These are phyloP conservation scores for Cydia pomonella DNA, from an alignment of 1,140 invertebrate genomes.

Conservation along the genomic window DNA sequence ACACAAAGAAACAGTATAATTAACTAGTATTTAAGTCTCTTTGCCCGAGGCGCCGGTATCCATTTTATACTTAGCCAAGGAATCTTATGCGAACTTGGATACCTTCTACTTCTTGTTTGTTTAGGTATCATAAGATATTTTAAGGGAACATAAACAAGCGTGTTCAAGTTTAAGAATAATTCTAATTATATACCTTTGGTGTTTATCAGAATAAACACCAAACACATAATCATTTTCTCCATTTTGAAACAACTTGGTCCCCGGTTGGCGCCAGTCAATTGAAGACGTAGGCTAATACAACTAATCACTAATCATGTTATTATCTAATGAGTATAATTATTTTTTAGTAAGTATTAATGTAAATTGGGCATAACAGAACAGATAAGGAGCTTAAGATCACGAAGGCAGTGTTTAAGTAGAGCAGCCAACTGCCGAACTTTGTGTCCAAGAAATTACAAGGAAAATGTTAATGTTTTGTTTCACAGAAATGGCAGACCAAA, in stretches of 20 bases:
- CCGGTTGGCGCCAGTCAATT: no score
- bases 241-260: no score
- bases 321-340: no score
- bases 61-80: neutral
- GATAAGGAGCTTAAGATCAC: neutral
- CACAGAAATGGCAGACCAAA: neutral
- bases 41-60: neutral
- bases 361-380: neutral
- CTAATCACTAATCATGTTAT: no score
- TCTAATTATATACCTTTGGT: no score
- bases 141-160: neutral
- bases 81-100: neutral
- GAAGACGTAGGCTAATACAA: no score
- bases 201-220: no score
- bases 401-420: neutral
- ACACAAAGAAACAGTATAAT: conserved; percentile 28
- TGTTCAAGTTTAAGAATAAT: no score
- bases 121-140: no score
- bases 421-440: neutral
- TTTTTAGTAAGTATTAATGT: no score
- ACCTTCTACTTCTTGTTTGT: no score
- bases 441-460: conserved; percentile 15
- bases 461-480: conserved; percentile 2
- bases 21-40: conserved; percentile 32
- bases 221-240: no score